These are phyloP conservation scores for Semotilus atromaculatus DNA, from an alignment of 2,797 vertebrate species.

Conservation along the genomic window DNA sequence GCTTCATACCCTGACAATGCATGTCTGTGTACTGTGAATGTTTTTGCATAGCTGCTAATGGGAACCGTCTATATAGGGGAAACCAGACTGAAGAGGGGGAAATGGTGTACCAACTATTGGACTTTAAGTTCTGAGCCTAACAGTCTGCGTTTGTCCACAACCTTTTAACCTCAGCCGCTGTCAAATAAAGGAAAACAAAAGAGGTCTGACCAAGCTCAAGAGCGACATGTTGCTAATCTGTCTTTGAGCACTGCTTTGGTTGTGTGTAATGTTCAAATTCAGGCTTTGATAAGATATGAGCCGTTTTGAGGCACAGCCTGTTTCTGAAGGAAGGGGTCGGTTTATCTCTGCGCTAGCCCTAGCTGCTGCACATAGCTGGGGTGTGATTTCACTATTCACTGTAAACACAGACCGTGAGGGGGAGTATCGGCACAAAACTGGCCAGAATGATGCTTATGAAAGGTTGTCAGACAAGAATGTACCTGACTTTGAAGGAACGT, in stretches of 20 bases:
- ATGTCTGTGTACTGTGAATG: constrained; percentile 68
- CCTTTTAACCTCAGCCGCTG: background rate
- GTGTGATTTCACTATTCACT: constrained; percentile 58
- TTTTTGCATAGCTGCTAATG: constrained; percentile 32
- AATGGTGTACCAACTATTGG: background rate
- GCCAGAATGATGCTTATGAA: constrained; percentile 5
- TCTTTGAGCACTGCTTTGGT: background rate
- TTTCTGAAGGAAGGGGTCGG: constrained; percentile 22
- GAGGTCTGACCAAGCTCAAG: constrained; percentile 23
- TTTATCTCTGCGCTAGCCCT: constrained; percentile 41
- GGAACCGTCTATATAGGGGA: background rate
- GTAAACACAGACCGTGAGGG: constrained; percentile 33
- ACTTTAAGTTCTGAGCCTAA: constrained; percentile 2
- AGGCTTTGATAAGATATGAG: constrained; percentile 16
- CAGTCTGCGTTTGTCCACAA: background rate
- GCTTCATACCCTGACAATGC: constrained; percentile 75
- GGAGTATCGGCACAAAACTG: constrained; percentile 40
- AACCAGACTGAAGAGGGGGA: background rate
- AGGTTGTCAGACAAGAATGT: constrained; percentile 22
- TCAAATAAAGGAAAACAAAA: constrained; percentile 27
- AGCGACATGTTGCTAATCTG: constrained; percentile 12
- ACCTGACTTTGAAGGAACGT: background rate
- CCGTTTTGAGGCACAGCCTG: constrained; percentile 32
- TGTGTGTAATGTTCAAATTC: constrained; percentile 44
- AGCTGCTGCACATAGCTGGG: constrained; percentile 50